Conservation (phyloP, 2,888 invertebrate genomes). For the Chalcosyrphus nemorum region DNA sequence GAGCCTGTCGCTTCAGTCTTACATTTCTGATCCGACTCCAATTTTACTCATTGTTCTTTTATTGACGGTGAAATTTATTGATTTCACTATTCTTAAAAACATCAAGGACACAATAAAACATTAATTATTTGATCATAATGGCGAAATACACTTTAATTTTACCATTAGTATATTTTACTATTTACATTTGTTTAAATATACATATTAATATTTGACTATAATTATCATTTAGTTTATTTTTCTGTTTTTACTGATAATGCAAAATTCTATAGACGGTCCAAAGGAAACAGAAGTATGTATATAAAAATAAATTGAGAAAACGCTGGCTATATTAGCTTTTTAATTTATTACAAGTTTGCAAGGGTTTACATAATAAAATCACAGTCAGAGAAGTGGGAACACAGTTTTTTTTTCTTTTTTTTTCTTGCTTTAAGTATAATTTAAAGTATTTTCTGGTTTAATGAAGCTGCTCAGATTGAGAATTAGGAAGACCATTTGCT, state of each 20-base stretch:
- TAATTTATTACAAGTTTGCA: slow-evolving; percentile 48
- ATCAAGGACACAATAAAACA: not conserved
- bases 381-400: slow-evolving; percentile 69
- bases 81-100: too few species aligned
- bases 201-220: slow-evolving; percentile 67
- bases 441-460: not conserved
- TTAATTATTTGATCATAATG: slow-evolving; percentile 18
- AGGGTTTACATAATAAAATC: slow-evolving; percentile 67
- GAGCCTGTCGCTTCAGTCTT: too few species aligned
- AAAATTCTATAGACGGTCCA: slow-evolving; percentile 27
- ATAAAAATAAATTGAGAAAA: slow-evolving; percentile 5
- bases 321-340: slow-evolving; percentile 11
- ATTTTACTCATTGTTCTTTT: too few species aligned
- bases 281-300: slow-evolving; percentile 4
- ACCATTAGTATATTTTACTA: slow-evolving; percentile 56
- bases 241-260: slow-evolving; percentile 32
- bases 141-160: slow-evolving; percentile 35
- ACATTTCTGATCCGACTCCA: too few species aligned
- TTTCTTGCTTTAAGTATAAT: slow-evolving; percentile 9
- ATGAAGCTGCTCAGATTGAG: slow-evolving; percentile 16
- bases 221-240: slow-evolving; percentile 55
- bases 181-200: slow-evolving; percentile 66
- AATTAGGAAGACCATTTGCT: slow-evolving; percentile 29
- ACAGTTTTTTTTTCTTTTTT: too few species aligned
- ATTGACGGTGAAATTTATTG: too few species aligned